Percentiles rank a stretch among this genome's conserved stretches.
Conservation (phyloP, 2,113 vertebrate species). For the Paralichthys olivaceus region DNA sequence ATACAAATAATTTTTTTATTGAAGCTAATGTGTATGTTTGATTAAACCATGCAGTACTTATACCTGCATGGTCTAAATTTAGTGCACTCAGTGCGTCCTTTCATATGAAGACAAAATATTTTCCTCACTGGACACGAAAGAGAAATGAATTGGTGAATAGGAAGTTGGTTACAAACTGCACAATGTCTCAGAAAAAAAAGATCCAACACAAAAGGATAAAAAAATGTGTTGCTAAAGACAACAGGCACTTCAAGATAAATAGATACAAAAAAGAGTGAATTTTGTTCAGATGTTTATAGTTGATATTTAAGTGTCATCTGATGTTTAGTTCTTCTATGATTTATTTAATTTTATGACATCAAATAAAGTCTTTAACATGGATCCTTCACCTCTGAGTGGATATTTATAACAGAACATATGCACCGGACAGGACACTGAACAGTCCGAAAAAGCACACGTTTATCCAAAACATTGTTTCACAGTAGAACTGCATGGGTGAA, state of each 20-base stretch:
- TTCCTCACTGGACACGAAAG: constrained; percentile 16
- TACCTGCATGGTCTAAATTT: neutral
- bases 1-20: neutral
- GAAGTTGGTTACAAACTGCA: neutral
- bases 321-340: no score
- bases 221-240: constrained; percentile 13
- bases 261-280: no score
- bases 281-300: no score
- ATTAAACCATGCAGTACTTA: neutral
- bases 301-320: no score
- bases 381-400: no score
- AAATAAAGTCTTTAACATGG: no score
- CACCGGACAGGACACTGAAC: no score
- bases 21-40: neutral
- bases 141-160: constrained; percentile 20
- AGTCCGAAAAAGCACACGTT: no score
- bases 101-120: neutral
- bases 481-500: neutral
- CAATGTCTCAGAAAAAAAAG: constrained; percentile 5
- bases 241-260: constrained; percentile 48
- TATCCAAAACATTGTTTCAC: no score
- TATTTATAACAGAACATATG: no score
- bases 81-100: neutral
- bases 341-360: no score
- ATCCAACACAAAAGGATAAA: constrained; percentile 12